Evolutionary conservation across 1,140 invertebrate genomes (phyloP).

Genomic region (Pachyrhynchus sulphureomaculatus): DNA sequence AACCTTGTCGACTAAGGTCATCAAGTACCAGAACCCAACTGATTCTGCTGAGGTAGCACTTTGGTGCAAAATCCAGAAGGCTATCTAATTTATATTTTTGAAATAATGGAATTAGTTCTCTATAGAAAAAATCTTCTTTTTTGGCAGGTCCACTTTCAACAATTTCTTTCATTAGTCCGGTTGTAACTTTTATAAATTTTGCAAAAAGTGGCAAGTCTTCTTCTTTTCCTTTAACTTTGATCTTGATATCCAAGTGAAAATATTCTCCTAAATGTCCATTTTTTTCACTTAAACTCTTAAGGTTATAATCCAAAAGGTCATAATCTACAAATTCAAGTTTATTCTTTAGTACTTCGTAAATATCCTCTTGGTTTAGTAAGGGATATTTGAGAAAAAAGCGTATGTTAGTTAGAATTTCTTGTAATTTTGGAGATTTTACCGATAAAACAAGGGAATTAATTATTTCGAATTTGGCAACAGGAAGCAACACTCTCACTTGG

Average conservation of each 20-base stretch:
- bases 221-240: not conserved
- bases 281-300: slow-evolving; percentile 4
- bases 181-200: not conserved
- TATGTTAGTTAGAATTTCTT: slow-evolving; percentile 8
- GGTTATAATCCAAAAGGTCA: not conserved
- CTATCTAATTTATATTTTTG: not conserved
- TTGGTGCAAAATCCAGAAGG: slow-evolving; percentile 16
- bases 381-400: not conserved
- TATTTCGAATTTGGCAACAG: not conserved
- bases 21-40: slow-evolving; percentile 1
- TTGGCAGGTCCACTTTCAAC: not conserved
- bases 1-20: slow-evolving; percentile 1
- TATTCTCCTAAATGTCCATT: slow-evolving; percentile 24
- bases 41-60: slow-evolving; percentile 10
- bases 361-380: slow-evolving; percentile 16
- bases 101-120: not conserved
- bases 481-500: slow-evolving; percentile 4
- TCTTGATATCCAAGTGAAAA: slow-evolving; percentile 4
- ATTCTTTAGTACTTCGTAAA: slow-evolving; percentile 15
- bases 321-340: not conserved
- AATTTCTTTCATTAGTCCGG: not conserved
- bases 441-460: not conserved
- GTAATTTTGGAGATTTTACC: not conserved
- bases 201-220: slow-evolving; percentile 1
- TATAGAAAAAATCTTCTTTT: slow-evolving; percentile 24